Evolutionary conservation across 1,140 invertebrate genomes (phyloP), one percentile per base, ranked within the genome.

Genomic region (Diabrotica undecimpunctata): DNA sequence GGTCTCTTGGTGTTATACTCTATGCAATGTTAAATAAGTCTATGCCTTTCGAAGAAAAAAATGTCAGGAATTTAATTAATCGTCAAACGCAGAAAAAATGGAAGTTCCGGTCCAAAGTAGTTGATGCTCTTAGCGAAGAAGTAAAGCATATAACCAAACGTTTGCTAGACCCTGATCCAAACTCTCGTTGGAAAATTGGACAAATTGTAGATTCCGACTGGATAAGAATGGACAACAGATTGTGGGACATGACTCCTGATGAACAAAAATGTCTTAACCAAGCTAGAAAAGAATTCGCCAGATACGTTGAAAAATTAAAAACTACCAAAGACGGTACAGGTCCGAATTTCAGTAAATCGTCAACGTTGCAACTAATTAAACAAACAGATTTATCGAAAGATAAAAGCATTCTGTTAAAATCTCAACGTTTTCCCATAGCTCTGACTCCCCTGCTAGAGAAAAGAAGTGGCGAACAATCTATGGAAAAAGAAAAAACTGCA

Each of bases 11-110:
- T 8, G 82, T 90, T 0, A 84, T 90, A 39, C 71, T 90, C 2
- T 90, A 85, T 74, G 86, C 86, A 10, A 87, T 90, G 82, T 78
- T 93, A 0, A 91, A 90, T 69, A 88, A 89, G 75, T 83, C 84
- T 0, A 88, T 94, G 83, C 92, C 92, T 0, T 95, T 93, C 75
- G 89, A 93, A 72, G 90, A 92, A 67, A 82, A 81, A 0, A 88
- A 91, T 61, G 80, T 90, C 0, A 87, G 86, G 69, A 85, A 83
- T 68, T 81, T 93, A 64, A 86, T 91, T 66, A 84, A 89, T 61
- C 82, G 86, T 66, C 90, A 93, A 69, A 69, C 70, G 12, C 75
- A 66, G 53, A 62, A 85, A 36, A 79, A 83, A 50, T 87, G 90
- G 83, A 83, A 83, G 67, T 91, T 91, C 74, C 84, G 88, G 7